phyloP scores from a whole-genome alignment of 2,113 vertebrate genomes.

The Semnornis frantzii region DNA sequence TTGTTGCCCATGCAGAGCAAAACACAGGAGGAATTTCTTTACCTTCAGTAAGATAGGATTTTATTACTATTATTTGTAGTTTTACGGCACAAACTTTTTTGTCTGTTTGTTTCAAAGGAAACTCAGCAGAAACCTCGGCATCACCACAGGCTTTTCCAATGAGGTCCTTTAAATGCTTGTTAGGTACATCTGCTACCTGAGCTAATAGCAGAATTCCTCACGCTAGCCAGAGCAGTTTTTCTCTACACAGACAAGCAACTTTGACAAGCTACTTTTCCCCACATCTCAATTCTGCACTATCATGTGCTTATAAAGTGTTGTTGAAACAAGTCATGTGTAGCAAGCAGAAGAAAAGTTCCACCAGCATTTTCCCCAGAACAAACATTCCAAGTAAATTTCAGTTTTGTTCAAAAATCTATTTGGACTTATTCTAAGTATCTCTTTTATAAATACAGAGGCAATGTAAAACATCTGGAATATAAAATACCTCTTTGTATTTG shows the following conservation, averaged over 20 bases:
- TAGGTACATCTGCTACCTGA: background rate
- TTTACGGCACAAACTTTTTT: background rate
- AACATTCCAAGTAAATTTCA: background rate
- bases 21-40: background rate
- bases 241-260: background rate
- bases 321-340: background rate
- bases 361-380: background rate
- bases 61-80: background rate
- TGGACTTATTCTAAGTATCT: background rate
- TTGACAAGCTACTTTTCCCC: background rate
- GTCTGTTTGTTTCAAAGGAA: background rate
- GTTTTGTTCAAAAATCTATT: constrained; percentile 9
- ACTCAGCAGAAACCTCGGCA: background rate
- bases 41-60: background rate
- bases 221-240: background rate
- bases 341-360: background rate
- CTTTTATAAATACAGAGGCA: background rate
- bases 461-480: constrained; percentile 41
- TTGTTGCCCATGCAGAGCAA: background rate
- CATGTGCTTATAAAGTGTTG: background rate
- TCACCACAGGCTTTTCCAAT: background rate
- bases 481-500: constrained; percentile 24
- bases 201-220: background rate
- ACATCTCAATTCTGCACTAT: background rate
- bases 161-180: background rate